Percentiles rank a stretch among this genome's conserved stretches.
Conservation (phyloP, 2,888 invertebrate genomes). For the Chironomus tentans region DNA sequence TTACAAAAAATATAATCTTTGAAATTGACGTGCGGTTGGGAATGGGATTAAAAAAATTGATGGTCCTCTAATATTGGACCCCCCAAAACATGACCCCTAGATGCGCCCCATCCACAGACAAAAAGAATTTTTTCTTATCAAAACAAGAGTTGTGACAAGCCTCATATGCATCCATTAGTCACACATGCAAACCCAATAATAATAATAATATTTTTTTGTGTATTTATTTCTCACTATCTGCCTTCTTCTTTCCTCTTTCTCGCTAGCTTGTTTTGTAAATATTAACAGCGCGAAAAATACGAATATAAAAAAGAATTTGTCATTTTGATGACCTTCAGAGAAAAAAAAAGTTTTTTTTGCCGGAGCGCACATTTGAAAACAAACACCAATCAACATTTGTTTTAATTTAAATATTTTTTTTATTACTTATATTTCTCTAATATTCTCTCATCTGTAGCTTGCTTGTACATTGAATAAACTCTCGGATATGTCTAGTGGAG, state of each 20-base stretch:
- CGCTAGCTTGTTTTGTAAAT: slow-evolving; percentile 17
- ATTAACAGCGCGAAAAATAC: background rate
- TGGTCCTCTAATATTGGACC: too few relatives aligned
- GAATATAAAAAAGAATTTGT: slow-evolving; percentile 9
- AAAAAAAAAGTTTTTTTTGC: background rate
- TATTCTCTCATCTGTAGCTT: background rate
- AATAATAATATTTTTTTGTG: background rate
- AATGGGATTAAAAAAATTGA: too few relatives aligned
- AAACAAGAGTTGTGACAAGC: too few relatives aligned
- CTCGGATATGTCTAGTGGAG: background rate
- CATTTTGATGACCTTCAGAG: slow-evolving; percentile 22
- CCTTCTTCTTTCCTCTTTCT: background rate
- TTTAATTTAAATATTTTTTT: slow-evolving; percentile 24
- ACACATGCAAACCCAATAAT: background rate
- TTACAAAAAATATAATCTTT: too few relatives aligned
- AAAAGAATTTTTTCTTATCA: too few relatives aligned
- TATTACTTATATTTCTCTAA: background rate
- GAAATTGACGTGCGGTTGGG: too few relatives aligned
- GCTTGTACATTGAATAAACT: background rate
- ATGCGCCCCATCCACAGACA: too few relatives aligned
- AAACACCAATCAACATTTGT: slow-evolving; percentile 26
- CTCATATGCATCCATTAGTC: too few relatives aligned
- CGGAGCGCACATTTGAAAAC: slow-evolving; percentile 9
- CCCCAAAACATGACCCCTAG: too few relatives aligned
- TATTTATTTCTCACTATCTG: background rate